phyloP scores from a whole-genome alignment of 2,797 vertebrate genomes.

The Pampus argenteus region DNA sequence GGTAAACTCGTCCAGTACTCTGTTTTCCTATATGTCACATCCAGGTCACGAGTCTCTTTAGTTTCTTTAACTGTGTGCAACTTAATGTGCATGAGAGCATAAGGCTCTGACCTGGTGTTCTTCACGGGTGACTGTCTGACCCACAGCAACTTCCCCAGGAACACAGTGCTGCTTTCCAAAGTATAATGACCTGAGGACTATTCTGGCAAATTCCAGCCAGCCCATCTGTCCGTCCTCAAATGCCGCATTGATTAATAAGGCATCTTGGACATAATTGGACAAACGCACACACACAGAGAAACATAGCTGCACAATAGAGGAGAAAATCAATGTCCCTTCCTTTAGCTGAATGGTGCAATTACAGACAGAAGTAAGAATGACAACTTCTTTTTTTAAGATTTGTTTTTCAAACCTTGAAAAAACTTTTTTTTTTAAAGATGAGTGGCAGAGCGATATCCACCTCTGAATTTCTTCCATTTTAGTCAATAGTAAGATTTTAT shows the following conservation, averaged over 20 bases:
- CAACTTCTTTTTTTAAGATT: background rate
- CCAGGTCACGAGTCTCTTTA: constrained; percentile 20
- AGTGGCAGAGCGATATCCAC: background rate
- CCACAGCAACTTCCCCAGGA: constrained; percentile 8
- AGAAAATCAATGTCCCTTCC: background rate
- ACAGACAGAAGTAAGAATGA: background rate
- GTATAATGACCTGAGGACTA: constrained; percentile 42
- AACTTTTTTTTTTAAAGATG: background rate
- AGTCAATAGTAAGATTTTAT: constrained; percentile 1
- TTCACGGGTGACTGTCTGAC: constrained; percentile 35
- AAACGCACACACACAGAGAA: background rate
- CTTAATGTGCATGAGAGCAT: constrained; percentile 5
- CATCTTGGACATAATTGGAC: constrained; percentile 5
- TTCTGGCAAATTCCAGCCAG: constrained; percentile 19
- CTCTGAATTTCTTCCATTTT: background rate
- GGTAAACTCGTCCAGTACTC: constrained; percentile 1
- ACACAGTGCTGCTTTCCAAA: constrained; percentile 36
- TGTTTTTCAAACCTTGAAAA: background rate
- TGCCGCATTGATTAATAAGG: constrained; percentile 30
- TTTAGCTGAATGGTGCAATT: constrained; percentile 3
- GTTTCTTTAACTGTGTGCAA: constrained; percentile 6
- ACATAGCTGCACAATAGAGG: constrained; percentile 5
- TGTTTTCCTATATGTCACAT: constrained; percentile 2
- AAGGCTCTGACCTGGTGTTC: constrained; percentile 31
- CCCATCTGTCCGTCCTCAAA: constrained; percentile 49